These are phyloP conservation scores for Anser cygnoides DNA, from an alignment of 2,113 vertebrate genomes.

Conservation along the genomic window DNA sequence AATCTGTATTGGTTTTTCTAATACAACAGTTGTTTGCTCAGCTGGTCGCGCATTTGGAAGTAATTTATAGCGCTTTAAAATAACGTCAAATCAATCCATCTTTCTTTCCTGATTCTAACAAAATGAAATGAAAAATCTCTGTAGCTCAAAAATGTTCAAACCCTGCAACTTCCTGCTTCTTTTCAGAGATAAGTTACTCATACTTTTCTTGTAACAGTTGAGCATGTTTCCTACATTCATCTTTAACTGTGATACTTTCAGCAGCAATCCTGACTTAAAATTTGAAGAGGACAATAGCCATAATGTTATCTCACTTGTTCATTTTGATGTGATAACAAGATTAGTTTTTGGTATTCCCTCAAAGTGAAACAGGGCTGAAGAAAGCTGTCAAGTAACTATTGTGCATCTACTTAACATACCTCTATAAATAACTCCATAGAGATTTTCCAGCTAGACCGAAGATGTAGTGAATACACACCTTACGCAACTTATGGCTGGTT, in stretches of 20 bases:
- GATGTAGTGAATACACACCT: not conserved
- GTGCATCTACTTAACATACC: not conserved
- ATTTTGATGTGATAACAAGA: not conserved
- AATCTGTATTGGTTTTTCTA: not conserved
- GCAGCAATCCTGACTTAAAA: not conserved
- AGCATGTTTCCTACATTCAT: not conserved
- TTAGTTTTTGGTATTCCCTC: not conserved
- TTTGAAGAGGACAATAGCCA: not conserved
- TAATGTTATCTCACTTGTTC: not conserved
- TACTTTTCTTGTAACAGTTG: not conserved
- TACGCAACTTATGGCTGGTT: not conserved
- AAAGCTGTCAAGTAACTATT: not conserved
- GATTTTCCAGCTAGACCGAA: not conserved
- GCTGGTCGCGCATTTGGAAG: slow-evolving; percentile 3
- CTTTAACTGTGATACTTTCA: not conserved
- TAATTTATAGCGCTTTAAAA: slow-evolving; percentile 26
- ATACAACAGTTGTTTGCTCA: slow-evolving; percentile 14
- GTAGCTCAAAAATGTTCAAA: not conserved
- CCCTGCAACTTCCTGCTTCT: not conserved
- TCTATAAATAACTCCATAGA: not conserved
- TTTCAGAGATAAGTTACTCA: not conserved
- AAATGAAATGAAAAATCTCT: not conserved
- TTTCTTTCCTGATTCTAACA: not conserved
- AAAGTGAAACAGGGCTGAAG: not conserved
- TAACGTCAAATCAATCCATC: not conserved